Base-by-base conservation (phyloP, 53 echinoderm and acorn worm species). In the Echinometra lucunter region DNA sequence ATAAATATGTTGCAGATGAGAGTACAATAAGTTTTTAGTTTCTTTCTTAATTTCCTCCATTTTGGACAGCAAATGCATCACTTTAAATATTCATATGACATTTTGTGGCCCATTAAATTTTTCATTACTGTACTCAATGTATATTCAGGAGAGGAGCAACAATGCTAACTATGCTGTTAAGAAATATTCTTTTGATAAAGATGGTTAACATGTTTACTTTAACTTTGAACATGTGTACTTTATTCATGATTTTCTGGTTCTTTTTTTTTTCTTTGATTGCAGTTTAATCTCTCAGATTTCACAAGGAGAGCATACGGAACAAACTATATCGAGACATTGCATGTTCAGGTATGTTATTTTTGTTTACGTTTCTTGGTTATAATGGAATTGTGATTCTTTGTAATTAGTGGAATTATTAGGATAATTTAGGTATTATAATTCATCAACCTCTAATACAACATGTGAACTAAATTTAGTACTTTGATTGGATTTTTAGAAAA, bases 241-340 rank as follows among this genome's bases (percentile, higher is more conserved):
- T 69, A 34, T 69, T 6, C 9, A 28, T 15, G 32, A 69, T 28
- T 78, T 78, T 32, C 28, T 55, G 27, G 1, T 56, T 88, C 4
- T 13, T n/a, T 90, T 63, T 90, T 66, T 60, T 38, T 90, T 38
- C 58, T 28, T 57, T 89, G n/a, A 49, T 11, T 19, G 35, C 96
- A 98, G 98, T 98, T 98, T 89, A 98, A 98, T 96, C 95, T 98
- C 82, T 98, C 98, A 94, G 98, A 98, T 95, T 98, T 98, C 96
- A 98, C 98, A 89, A 98, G 98, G 85, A 97, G 98, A 93, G 98
- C 98, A 30, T 98, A 98, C 30, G 98, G 98, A 95, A 98, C 98
- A 97, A 98, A 98, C 96, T 98, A 98, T 96, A 98, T 98, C 66
- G 98, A 98, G 66, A 98, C 98, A 89, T 92, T 98, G 57, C 95